Conservation (phyloP, 2,113 vertebrate genomes). For the Xiphorhynchus elegans region DNA sequence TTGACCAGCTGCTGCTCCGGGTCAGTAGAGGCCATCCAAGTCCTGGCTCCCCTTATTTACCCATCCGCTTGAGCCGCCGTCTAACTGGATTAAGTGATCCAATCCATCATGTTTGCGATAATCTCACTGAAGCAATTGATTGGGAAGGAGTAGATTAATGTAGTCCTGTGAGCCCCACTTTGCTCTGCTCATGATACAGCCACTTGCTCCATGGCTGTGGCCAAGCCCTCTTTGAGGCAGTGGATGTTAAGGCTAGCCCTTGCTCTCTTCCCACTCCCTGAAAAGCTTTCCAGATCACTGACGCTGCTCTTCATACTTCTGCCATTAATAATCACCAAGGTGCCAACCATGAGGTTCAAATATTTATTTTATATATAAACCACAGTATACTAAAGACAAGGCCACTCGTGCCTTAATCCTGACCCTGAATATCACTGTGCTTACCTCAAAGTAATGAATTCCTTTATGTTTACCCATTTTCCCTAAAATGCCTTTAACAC, state of each 20-base stretch:
- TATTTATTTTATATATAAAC: neutral
- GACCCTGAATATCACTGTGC: neutral
- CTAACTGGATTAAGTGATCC: constrained; percentile 38
- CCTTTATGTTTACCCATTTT: neutral
- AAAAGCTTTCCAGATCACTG: neutral
- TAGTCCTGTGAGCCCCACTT: neutral
- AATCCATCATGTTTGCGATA: constrained; percentile 34
- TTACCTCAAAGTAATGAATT: neutral
- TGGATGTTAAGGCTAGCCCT: neutral
- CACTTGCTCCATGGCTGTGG: neutral
- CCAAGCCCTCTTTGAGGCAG: neutral
- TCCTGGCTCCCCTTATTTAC: neutral
- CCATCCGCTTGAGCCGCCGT: neutral
- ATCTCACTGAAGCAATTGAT: constrained; percentile 43
- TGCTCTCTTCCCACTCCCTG: neutral
- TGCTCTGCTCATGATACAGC: neutral
- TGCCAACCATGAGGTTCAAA: neutral
- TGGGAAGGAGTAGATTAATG: neutral
- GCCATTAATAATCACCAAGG: neutral
- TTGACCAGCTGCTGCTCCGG: neutral
- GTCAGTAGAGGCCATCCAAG: neutral
- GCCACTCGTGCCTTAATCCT: neutral
- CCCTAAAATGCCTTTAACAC: neutral
- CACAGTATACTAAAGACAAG: neutral
- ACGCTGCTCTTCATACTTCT: neutral